A percentile compares a stretch with the other conserved stretches of the same genome.
Conservation (phyloP, 2,113 vertebrate species). For the Chaenogobius annularis region DNA sequence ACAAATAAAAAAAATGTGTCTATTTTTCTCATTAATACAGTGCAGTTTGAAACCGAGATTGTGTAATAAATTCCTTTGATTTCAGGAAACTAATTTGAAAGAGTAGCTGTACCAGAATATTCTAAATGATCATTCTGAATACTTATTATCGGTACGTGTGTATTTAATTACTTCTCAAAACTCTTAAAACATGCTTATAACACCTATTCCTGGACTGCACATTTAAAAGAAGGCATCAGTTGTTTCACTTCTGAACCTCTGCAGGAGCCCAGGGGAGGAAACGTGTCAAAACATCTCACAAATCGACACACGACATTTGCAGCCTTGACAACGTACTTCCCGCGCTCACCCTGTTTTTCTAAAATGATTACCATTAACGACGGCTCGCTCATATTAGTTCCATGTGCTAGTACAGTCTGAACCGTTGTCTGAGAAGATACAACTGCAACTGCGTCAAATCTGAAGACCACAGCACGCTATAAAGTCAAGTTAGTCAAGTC, state of each 20-base stretch:
- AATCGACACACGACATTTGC: background rate
- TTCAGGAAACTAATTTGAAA: no score
- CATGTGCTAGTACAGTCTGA: background rate
- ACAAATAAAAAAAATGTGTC: no score
- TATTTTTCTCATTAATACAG: no score
- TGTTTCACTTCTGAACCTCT: background rate
- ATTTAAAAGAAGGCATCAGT: background rate
- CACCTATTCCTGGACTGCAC: background rate
- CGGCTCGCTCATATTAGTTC: background rate
- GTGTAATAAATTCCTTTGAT: no score
- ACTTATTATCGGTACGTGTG: no score
- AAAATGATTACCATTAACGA: background rate
- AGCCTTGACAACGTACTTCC: background rate
- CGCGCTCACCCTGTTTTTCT: background rate
- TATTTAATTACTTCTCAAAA: no score
- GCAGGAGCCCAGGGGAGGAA: background rate
- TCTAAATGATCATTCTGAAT: no score
- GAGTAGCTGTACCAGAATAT: no score
- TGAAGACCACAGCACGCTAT: no score
- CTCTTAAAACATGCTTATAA: no score
- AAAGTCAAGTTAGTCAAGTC: no score
- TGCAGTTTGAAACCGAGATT: no score
- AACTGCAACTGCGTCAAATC: background rate
- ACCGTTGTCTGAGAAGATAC: background rate
- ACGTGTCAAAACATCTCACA: background rate